A percentile compares a stretch with the other conserved stretches of the same genome.
Evolutionary conservation across 2,113 vertebrate genomes (phyloP).

Genomic region (Eidolon helvum): DNA sequence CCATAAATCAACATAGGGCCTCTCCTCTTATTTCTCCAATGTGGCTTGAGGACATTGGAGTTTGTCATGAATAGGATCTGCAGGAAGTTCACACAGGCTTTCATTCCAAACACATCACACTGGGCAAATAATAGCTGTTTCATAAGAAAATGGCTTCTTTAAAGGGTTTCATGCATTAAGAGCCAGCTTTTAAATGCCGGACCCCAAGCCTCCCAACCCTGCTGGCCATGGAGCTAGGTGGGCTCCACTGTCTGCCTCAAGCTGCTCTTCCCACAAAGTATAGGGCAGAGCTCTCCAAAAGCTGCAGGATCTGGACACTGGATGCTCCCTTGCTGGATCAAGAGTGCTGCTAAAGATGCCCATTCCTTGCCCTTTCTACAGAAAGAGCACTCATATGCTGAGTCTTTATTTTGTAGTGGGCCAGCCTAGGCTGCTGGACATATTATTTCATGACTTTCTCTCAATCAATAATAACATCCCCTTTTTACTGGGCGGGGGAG

Average conservation of each 20-base stretch:
- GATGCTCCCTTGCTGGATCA: not conserved
- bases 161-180: not conserved
- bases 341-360: not conserved
- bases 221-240: not conserved
- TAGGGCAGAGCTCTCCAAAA: not conserved
- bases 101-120: not conserved
- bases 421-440: not conserved
- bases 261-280: too few species aligned
- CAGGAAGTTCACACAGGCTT: not conserved
- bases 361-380: not conserved
- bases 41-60: not conserved
- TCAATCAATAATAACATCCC: not conserved
- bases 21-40: not conserved
- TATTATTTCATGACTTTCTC: not conserved
- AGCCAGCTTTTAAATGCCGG: not conserved
- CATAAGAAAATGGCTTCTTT: not conserved
- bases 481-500: not conserved
- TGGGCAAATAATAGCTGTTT: not conserved
- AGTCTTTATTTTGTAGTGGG: not conserved
- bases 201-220: not conserved
- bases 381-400: not conserved
- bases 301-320: not conserved
- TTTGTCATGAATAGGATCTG: slow-evolving; percentile 26
- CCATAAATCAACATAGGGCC: not conserved
- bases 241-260: not conserved